These are phyloP conservation scores for Onychomys arenicola DNA, from an alignment of 2,797 vertebrate species.

Conservation along the genomic window DNA sequence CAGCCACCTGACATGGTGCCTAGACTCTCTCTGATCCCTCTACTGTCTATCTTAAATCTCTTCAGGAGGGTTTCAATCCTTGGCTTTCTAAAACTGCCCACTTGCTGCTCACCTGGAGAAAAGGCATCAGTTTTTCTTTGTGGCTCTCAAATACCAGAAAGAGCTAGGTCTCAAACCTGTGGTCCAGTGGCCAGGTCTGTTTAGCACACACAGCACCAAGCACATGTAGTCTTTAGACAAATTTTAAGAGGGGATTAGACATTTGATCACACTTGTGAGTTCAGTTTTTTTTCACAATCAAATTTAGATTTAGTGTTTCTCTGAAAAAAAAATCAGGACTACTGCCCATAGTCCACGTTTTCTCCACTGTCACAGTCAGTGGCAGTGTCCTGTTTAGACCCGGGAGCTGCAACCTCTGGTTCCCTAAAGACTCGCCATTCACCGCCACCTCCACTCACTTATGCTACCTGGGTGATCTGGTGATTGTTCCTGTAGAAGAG, in stretches of 20 bases:
- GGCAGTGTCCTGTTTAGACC: not conserved
- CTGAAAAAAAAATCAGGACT: not conserved
- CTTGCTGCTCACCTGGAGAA: not conserved
- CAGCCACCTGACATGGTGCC: too few species aligned
- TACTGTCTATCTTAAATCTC: not conserved
- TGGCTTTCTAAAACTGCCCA: not conserved
- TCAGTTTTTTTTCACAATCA: not conserved
- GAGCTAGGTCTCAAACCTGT: not conserved
- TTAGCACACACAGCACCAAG: not conserved
- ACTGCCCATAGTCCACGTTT: not conserved
- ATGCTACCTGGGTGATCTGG: not conserved
- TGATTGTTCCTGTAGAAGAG: not conserved
- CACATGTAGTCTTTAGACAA: not conserved
- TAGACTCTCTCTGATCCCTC: not conserved
- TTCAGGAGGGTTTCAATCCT: not conserved
- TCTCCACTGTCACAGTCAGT: not conserved
- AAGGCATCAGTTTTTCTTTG: not conserved
- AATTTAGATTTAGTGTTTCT: not conserved
- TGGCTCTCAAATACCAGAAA: not conserved
- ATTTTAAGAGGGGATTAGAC: not conserved
- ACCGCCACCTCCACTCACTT: not conserved
- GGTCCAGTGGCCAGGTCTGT: not conserved
- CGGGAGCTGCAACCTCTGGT: not conserved
- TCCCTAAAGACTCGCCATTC: not conserved
- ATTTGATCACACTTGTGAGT: not conserved